Evolutionary conservation across 2,888 invertebrate species (phyloP), one percentile per base, ranked within the genome.

Genomic region (Dioctria rufipes): DNA sequence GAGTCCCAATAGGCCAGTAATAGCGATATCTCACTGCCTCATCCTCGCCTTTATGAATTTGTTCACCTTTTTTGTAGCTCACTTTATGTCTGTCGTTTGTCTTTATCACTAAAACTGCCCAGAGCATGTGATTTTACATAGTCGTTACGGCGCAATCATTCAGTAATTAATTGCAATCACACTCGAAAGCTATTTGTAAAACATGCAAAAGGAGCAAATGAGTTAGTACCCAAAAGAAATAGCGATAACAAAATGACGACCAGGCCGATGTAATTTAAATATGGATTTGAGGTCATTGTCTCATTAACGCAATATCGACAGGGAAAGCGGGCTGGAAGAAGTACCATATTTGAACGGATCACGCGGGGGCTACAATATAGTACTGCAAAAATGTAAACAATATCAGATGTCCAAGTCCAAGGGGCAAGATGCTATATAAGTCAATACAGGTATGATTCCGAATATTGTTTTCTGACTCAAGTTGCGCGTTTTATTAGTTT

Each of bases 281-380:
- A 73, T 73, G 58, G 73, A 73, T 73, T 58, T 42, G 73, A 58
- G 73, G 73, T 73, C 73, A 60, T 73, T 73, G 73, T 60, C 58
- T 73, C 73, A 73, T 73, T 73, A 73, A 58, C 73, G 43, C 40
- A 58, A 5, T 42, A 2, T 9, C 42, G 58, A 4, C 40, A 40
- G 66, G 25, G 25, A 25, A 25, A 2, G 49, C 54, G 54, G 54
- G 11, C 11, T 11, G 25, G 49, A 9, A 8, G 54, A n/a, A 54
- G 6, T 25, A 25, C 25, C 25, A 25, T 25, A 25, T 25, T 25
- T 25, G 25, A 25, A 25, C 25, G 25, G 25, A 25, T 25, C 25
- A 25, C n/a, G 3, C 54, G 54, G 54, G 54, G 54, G 54, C 54
- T 11, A 54, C 6, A n/a, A 11, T 46, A 0, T 8, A 11, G n/a